Percentiles rank a stretch among this genome's conserved stretches.
Conservation (phyloP, 2,113 vertebrate genomes). For the Pseudorhombus dupliciocellatus region DNA sequence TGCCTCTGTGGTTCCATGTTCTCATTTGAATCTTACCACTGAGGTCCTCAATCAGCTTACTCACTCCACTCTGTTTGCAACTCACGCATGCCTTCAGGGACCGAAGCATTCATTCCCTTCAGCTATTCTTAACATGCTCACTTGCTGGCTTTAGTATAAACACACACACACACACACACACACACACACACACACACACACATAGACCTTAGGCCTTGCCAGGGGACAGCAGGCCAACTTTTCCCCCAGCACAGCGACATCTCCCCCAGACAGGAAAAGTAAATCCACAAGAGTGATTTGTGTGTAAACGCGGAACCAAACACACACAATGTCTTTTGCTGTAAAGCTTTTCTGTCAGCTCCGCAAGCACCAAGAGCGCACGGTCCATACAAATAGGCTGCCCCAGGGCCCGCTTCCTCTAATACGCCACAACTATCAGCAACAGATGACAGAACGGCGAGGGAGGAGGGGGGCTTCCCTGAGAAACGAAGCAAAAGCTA, state of each 20-base stretch:
- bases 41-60: constrained; percentile 34
- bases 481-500: constrained; percentile 29
- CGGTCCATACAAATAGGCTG: constrained; percentile 68
- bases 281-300: constrained; percentile 75
- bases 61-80: constrained; percentile 48
- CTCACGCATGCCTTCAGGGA: constrained; percentile 52
- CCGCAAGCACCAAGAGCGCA: constrained; percentile 54
- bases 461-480: constrained; percentile 14
- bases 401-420: constrained; percentile 63
- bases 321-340: constrained; percentile 65
- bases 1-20: constrained; percentile 21
- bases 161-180: constrained; percentile 17
- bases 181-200: constrained; percentile 4
- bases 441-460: constrained; percentile 64
- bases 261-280: constrained; percentile 69
- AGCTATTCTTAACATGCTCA: constrained; percentile 64
- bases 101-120: constrained; percentile 55
- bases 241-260: constrained; percentile 45
- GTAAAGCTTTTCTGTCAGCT: constrained; percentile 72
- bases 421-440: constrained; percentile 67
- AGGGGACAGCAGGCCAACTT: constrained; percentile 50
- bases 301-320: constrained; percentile 59
- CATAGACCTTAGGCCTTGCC: constrained; percentile 31
- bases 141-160: constrained; percentile 51
- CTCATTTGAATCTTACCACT: constrained; percentile 21